Conservation (phyloP, 2,113 vertebrate species). For the Calonectris borealis region DNA sequence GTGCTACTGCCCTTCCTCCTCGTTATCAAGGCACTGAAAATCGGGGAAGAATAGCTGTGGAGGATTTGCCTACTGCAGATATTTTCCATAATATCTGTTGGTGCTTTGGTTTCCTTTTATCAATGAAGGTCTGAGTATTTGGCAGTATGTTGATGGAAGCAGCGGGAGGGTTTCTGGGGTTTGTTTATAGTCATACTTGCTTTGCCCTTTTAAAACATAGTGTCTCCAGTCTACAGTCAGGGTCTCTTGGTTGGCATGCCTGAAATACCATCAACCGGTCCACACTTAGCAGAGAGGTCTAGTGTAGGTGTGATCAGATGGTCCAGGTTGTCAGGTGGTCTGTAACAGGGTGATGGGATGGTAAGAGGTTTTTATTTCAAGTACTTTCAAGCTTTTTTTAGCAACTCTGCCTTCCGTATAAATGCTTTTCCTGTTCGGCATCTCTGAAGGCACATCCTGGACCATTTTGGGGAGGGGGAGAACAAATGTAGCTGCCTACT, state of each 20-base stretch:
- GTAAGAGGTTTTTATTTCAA: not conserved
- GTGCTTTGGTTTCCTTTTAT: not conserved
- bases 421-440: not conserved
- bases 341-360: not conserved
- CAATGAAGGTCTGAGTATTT: not conserved
- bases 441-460: not conserved
- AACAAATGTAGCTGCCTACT: not conserved
- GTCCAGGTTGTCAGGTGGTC: not conserved
- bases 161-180: not conserved
- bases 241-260: not conserved
- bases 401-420: not conserved
- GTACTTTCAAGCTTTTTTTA: not conserved
- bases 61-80: not conserved
- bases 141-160: not conserved
- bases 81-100: not conserved
- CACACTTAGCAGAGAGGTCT: not conserved
- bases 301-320: not conserved
- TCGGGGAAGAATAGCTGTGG: not conserved
- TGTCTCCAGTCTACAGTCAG: not conserved
- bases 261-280: not conserved
- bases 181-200: not conserved
- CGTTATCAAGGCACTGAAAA: not conserved
- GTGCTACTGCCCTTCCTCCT: not conserved
- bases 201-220: not conserved
- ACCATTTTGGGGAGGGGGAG: not conserved